These are phyloP conservation scores for Oscarella lobularis DNA, from an alignment of 37 sponge, comb jelly and placozoan species.

Conservation along the genomic window DNA sequence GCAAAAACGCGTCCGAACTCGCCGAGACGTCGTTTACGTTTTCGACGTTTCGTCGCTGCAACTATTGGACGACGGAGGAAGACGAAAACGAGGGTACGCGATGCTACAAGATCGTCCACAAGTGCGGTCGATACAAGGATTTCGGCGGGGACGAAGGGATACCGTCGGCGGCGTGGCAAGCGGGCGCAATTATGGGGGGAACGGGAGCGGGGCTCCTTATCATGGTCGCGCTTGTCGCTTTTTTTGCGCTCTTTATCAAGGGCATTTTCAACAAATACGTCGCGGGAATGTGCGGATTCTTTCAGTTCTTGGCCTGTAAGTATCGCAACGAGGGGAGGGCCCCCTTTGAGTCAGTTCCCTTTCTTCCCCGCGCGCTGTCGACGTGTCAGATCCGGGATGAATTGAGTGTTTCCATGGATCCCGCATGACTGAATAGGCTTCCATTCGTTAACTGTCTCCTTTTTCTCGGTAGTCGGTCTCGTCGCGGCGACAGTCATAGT, in stretches of 20 bases:
- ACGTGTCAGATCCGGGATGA: too few species aligned
- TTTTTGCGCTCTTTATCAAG: not conserved
- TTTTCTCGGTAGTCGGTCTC: too few species aligned
- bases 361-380: not conserved
- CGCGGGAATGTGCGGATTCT: not conserved
- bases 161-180: not conserved
- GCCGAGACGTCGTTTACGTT: not conserved
- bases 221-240: not conserved
- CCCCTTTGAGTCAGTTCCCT: not conserved
- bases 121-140: conserved; percentile 2
- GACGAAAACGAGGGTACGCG: not conserved
- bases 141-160: not conserved
- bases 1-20: too few species aligned
- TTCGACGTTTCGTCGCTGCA: conserved; percentile 5
- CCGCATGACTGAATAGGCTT: too few species aligned
- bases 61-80: not conserved
- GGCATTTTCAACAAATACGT: not conserved
- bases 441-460: too few species aligned
- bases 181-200: not conserved
- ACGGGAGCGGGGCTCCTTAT: not conserved
- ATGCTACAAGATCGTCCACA: not conserved
- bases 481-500: not conserved
- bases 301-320: not conserved
- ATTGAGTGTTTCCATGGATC: too few species aligned
- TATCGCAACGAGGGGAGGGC: not conserved